Evolutionary conservation across 2,113 vertebrate species (phyloP).

Genomic region (Bolborhynchus lineola): DNA sequence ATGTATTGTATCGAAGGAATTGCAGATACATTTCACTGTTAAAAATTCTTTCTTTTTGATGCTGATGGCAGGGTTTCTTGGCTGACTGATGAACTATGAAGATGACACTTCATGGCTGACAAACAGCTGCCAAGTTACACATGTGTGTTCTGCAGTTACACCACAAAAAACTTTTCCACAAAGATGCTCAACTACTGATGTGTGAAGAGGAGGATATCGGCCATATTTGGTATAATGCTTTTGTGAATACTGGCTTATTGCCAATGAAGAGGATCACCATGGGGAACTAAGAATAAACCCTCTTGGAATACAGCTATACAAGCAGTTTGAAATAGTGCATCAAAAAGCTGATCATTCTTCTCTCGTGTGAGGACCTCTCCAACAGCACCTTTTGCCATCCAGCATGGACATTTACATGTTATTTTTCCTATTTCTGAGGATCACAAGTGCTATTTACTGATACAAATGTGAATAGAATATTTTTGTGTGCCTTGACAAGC

Average conservation of each 20-base stretch:
- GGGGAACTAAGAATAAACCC: not conserved
- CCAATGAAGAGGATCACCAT: not conserved
- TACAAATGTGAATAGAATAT: conserved; percentile 14
- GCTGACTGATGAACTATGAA: not conserved
- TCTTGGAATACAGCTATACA: not conserved
- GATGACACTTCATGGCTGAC: not conserved
- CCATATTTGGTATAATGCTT: not conserved
- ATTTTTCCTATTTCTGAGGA: conserved; percentile 11
- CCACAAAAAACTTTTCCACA: not conserved
- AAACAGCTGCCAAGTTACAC: not conserved
- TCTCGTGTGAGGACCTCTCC: not conserved
- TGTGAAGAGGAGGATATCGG: not conserved
- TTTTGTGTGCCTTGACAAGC: not conserved
- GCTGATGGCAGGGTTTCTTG: not conserved
- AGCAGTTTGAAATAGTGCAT: not conserved
- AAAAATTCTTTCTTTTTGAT: not conserved
- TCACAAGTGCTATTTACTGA: not conserved
- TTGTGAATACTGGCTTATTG: not conserved
- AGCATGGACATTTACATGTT: not conserved
- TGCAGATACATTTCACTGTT: not conserved
- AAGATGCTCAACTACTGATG: not conserved
- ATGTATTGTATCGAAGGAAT: not conserved
- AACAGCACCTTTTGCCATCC: not conserved
- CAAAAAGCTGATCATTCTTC: not conserved
- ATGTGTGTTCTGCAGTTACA: not conserved